Evolutionary conservation across 2,113 vertebrate species (phyloP).

Genomic region (Pitta sordida): DNA sequence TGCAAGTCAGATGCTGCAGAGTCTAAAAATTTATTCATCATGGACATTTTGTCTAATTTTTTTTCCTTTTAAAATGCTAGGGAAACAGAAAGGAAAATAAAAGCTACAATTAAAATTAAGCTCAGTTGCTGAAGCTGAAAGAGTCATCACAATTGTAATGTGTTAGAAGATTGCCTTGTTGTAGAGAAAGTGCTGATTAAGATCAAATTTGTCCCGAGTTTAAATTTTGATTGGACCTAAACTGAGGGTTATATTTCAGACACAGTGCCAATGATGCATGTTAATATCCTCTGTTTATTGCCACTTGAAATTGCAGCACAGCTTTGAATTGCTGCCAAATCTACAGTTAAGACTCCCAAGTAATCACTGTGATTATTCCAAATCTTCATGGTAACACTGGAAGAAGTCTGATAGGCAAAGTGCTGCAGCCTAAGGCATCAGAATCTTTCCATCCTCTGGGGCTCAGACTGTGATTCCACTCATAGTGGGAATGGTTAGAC

Average conservation of each 20-base stretch:
- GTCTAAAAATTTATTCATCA: neutral
- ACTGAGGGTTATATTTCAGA: constrained; percentile 32
- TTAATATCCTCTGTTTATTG: constrained; percentile 53
- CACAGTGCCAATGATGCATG: constrained; percentile 24
- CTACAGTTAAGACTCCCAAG: constrained; percentile 33
- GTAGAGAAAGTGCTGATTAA: constrained; percentile 55
- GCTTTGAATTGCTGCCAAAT: constrained; percentile 52
- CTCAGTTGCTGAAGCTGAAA: constrained; percentile 5
- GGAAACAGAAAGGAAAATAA: neutral
- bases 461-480: neutral
- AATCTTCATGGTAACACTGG: constrained; percentile 24
- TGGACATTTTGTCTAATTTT: neutral
- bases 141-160: neutral
- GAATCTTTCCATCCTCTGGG: neutral
- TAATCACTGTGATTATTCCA: constrained; percentile 53
- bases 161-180: constrained; percentile 23
- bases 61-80: neutral
- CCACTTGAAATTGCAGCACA: constrained; percentile 48
- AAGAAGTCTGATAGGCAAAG: neutral
- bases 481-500: neutral
- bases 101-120: neutral
- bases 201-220: constrained; percentile 45
- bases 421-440: neutral
- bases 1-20: neutral
- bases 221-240: constrained; percentile 38